Conservation (phyloP, 2,113 vertebrate species). For the Platichthys stellatus region DNA sequence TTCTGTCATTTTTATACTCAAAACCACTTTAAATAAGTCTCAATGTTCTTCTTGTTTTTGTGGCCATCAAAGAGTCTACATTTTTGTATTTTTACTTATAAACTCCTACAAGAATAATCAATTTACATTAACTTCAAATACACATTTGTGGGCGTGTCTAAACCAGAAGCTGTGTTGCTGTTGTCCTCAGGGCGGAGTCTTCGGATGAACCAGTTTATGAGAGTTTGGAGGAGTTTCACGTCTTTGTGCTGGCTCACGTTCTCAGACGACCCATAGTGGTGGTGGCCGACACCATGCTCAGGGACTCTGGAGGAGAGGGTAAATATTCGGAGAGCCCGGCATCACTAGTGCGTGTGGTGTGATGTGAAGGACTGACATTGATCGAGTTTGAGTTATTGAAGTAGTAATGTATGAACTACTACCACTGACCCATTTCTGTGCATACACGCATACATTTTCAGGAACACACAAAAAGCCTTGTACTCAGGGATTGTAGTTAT, state of each 20-base stretch:
- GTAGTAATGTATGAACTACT: too few species aligned
- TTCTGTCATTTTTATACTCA: background rate
- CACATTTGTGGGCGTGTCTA: background rate
- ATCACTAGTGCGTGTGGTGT: background rate
- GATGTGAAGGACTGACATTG: too few species aligned
- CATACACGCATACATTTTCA: too few species aligned
- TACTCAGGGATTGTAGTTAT: background rate
- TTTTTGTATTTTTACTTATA: too few species aligned
- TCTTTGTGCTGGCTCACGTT: constrained; percentile 95
- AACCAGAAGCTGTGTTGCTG: background rate
- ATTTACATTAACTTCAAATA: background rate
- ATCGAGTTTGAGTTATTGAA: too few species aligned
- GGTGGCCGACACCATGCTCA: constrained; percentile 97
- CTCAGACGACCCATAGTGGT: constrained; percentile 93
- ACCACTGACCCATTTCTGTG: constrained; percentile 8
- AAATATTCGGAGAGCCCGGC: background rate
- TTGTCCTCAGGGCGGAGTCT: constrained; percentile 83
- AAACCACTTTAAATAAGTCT: background rate
- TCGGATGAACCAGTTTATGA: constrained; percentile 96
- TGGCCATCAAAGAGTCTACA: too few species aligned
- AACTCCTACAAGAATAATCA: background rate
- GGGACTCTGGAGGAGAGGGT: constrained; percentile 98
- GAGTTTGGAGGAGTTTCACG: constrained; percentile 97
- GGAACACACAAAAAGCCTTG: background rate
- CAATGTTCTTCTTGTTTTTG: background rate